Evolutionary conservation across 2,113 vertebrate genomes (phyloP).

Genomic region (Chloebia gouldiae): DNA sequence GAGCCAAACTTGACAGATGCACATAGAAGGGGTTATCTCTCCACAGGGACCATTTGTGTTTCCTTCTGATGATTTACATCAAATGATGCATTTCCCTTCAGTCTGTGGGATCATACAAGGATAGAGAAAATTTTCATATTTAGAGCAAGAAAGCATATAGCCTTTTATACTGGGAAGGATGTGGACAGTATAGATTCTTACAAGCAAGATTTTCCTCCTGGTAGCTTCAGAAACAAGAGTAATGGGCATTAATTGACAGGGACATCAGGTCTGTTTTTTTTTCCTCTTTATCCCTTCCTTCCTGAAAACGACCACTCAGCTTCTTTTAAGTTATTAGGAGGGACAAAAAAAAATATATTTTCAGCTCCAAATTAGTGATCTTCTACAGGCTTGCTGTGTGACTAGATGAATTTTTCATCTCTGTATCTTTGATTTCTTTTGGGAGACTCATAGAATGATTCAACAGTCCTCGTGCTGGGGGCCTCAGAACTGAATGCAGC

Average conservation of each 20-base stretch:
- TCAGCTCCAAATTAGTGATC: not conserved
- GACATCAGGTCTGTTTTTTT: not conserved
- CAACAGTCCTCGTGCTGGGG: not conserved
- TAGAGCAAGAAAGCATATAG: not conserved
- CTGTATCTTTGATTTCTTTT: not conserved
- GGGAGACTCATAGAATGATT: not conserved
- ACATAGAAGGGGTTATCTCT: slow-evolving; percentile 60
- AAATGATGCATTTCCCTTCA: slow-evolving; percentile 27
- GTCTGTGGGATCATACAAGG: not conserved
- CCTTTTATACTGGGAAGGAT: not conserved
- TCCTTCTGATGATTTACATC: slow-evolving; percentile 44
- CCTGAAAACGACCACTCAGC: not conserved
- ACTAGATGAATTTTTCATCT: not conserved
- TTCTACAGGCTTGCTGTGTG: not conserved
- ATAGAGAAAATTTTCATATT: not conserved
- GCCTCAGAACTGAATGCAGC: not conserved
- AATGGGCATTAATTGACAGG: not conserved
- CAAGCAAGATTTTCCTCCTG: not conserved
- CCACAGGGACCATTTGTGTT: slow-evolving; percentile 16
- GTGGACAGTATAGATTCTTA: not conserved
- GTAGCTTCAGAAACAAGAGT: not conserved
- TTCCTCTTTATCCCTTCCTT: not conserved
- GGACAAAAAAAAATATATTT: not conserved
- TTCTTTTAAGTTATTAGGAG: not conserved
- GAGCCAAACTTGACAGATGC: slow-evolving; percentile 64